Percentiles rank a stretch among this genome's conserved stretches.
These are phyloP conservation scores for Triplophysa bombifrons DNA, from an alignment of 2,797 vertebrate species.

Conservation along the genomic window DNA sequence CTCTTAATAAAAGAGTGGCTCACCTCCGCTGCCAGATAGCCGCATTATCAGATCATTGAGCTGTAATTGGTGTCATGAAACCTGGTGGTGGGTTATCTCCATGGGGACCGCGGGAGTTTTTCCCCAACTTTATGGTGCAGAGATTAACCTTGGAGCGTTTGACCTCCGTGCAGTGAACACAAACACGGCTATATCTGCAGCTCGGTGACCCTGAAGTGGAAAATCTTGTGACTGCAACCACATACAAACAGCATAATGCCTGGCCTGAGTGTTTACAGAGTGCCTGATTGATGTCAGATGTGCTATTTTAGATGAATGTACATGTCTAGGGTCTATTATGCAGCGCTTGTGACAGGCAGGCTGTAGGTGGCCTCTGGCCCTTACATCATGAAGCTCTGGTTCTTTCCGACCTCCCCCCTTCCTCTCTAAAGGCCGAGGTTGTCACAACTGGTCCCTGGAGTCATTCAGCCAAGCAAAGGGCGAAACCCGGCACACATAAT, in stretches of 20 bases:
- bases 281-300: constrained; percentile 34
- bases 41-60: constrained; percentile 55
- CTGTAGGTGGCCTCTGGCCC: constrained; percentile 42
- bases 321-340: constrained; percentile 50
- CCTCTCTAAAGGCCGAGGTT: constrained; percentile 53
- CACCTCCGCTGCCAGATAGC: constrained; percentile 49
- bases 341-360: constrained; percentile 46
- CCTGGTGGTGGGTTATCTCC: constrained; percentile 46
- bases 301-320: constrained; percentile 50
- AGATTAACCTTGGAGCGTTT: constrained; percentile 47
- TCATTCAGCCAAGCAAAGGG: constrained; percentile 49
- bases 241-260: constrained; percentile 53
- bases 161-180: constrained; percentile 39
- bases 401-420: constrained; percentile 18
- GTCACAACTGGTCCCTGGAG: constrained; percentile 55
- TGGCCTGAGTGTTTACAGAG: constrained; percentile 40
- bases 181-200: constrained; percentile 28
- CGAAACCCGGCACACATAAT: constrained; percentile 52
- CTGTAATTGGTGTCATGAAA: constrained; percentile 58
- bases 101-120: constrained; percentile 45
- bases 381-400: constrained; percentile 45
- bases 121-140: constrained; percentile 45
- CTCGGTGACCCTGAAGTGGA: constrained; percentile 36
- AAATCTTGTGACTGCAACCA: constrained; percentile 38
- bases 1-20: constrained; percentile 54